A percentile compares a stretch with the other conserved stretches of the same genome.
Evolutionary conservation across 2,113 vertebrate species (phyloP).

Genomic region (Podiceps cristatus): DNA sequence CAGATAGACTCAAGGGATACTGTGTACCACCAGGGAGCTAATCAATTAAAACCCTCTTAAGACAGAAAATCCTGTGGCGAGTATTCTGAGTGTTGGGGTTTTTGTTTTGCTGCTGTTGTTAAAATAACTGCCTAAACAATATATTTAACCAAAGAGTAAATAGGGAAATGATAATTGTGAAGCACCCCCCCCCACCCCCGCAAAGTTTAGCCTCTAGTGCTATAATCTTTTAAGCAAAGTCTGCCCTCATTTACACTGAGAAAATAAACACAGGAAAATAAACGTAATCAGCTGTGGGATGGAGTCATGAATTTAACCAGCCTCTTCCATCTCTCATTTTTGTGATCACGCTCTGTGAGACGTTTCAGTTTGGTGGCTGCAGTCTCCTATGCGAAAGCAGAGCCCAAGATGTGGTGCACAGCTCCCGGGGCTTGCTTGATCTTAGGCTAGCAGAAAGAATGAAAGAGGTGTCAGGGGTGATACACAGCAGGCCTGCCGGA

Average conservation of each 20-base stretch:
- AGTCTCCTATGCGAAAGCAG: neutral
- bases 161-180: neutral
- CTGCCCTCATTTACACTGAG: neutral
- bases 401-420: neutral
- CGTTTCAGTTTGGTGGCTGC: neutral
- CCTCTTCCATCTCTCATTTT: neutral
- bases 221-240: neutral
- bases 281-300: neutral
- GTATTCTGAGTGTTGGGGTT: neutral
- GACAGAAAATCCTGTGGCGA: neutral
- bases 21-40: neutral
- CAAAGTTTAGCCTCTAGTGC: neutral
- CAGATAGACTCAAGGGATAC: neutral
- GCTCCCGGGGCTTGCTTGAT: neutral
- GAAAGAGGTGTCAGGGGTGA: constrained; percentile 21
- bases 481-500: neutral
- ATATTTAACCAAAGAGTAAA: neutral
- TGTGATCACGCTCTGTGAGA: neutral
- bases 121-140: neutral
- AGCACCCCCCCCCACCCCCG: neutral
- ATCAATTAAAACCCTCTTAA: neutral
- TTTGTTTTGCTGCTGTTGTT: neutral
- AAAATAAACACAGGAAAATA: neutral
- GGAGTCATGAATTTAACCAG: neutral
- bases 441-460: neutral